A percentile compares a stretch with the other conserved stretches of the same genome.
phyloP scores from a whole-genome alignment of 2,797 vertebrate genomes.

The Distichodus sexfasciatus region DNA sequence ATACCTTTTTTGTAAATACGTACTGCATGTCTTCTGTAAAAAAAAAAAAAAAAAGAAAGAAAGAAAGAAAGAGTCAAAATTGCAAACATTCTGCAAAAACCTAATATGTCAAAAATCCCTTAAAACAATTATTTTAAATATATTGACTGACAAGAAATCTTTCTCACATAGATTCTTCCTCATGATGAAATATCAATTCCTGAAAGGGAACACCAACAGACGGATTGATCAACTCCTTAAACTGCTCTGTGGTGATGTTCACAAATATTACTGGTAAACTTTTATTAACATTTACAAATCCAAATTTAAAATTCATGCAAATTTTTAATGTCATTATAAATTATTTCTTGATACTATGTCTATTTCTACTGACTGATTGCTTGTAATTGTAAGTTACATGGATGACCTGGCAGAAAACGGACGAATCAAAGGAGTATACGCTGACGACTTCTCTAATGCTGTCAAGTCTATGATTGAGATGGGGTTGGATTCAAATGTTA shows the following conservation, averaged over 20 bases:
- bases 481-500: neutral
- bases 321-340: neutral
- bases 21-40: too few relatives aligned
- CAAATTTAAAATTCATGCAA: neutral
- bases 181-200: constrained; percentile 25
- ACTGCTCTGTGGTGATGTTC: constrained; percentile 36
- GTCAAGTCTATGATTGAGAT: neutral
- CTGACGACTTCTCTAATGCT: neutral
- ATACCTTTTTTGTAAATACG: too few relatives aligned
- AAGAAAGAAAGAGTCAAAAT: too few relatives aligned
- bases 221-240: constrained; percentile 22
- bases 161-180: constrained; percentile 22
- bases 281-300: neutral
- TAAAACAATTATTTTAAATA: too few relatives aligned
- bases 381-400: constrained; percentile 15
- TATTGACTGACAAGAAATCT: too few relatives aligned
- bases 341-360: neutral
- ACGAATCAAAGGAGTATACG: constrained; percentile 8
- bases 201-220: constrained; percentile 12
- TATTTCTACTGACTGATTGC: neutral
- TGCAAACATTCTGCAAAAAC: too few relatives aligned
- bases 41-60: too few relatives aligned
- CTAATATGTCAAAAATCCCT: too few relatives aligned
- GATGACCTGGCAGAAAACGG: constrained; percentile 23
- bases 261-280: constrained; percentile 38